Base-by-base conservation (phyloP, 2,113 vertebrate species). In the Oncorhynchus gorbuscha region DNA sequence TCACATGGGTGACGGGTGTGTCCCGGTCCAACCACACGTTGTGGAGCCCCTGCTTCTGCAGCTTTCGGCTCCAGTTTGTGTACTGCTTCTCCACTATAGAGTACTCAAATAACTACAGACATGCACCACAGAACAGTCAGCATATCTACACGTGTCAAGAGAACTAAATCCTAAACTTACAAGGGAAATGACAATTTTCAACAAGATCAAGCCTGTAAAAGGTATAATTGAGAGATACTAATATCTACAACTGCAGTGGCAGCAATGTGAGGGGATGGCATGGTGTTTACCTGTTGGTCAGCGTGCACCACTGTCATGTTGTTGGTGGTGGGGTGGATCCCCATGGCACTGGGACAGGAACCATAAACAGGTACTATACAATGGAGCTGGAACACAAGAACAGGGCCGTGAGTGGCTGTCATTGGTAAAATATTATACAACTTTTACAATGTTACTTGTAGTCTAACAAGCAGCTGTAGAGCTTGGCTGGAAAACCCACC, bases 41-140 rank as follows among this genome's bases (percentile, higher is more conserved):
- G 88, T 97, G 97, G 72, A 99, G 93, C 0, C 97, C 96, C 0
- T 88, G 76, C 76, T 88, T 94, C 90, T 97, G 95, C 79, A 97
- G 79, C 32, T 9, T 76, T 5, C 97, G 91, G 78, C 96, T 97
- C 98, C 98, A 99, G 9, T 90, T 82, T 0, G 95, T 98, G 90
- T 97, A 98, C 72, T 95, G 92, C 82, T 93, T 94, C 76, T 94
- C 81, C 0, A 83, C 81, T 83, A 99, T 93, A 67, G 93, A 96
- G 84, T 92, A 99, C 86, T 99, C 98, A 0, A 97, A 92, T 45
- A 99, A 86, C 98, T 99, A 78, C 2, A 39, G 1, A 24, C 61
- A 45, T 9, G 71, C 30, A 71, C 7, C 7, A 65, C 14, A 70
- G 16, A 22, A 65, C 8, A 35, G 9, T 68, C 28, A 22, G 28